Evolutionary conservation across 2,797 vertebrate genomes (phyloP).

Genomic region (Hylomyscus alleni): DNA sequence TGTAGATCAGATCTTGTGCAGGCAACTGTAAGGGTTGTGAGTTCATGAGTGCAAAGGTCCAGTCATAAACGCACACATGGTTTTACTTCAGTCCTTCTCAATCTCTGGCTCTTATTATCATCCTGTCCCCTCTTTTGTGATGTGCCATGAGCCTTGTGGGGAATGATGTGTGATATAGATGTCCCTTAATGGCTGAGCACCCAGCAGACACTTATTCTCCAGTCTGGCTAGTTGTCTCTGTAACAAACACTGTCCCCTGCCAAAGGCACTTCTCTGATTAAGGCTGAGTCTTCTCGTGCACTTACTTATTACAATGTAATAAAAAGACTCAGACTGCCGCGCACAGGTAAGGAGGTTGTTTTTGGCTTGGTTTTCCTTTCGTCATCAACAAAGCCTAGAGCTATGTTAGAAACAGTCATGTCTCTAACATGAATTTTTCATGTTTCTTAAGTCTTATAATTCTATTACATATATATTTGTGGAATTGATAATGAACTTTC

Average conservation of each 20-base stretch:
- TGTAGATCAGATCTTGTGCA: not conserved
- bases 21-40: not conserved
- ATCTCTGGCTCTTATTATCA: not conserved
- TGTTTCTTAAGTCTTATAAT: not conserved
- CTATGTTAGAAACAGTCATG: not conserved
- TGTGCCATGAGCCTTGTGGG: not conserved
- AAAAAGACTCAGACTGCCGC: not conserved
- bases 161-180: not conserved
- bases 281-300: not conserved
- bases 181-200: not conserved
- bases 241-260: not conserved
- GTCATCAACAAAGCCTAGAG: conserved; percentile 22
- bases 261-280: not conserved
- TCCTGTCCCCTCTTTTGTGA: not conserved
- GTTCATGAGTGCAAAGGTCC: not conserved
- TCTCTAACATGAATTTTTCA: conserved; percentile 24
- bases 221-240: not conserved
- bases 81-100: not conserved
- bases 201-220: not conserved
- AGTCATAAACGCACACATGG: not conserved
- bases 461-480: conserved; percentile 5
- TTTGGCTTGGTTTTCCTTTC: not conserved
- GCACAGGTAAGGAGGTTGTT: not conserved
- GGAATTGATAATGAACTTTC: not conserved
- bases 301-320: not conserved